Percentiles rank a stretch among this genome's conserved stretches.
Evolutionary conservation across 2,113 vertebrate genomes (phyloP).

Genomic region (Clupea harengus): DNA sequence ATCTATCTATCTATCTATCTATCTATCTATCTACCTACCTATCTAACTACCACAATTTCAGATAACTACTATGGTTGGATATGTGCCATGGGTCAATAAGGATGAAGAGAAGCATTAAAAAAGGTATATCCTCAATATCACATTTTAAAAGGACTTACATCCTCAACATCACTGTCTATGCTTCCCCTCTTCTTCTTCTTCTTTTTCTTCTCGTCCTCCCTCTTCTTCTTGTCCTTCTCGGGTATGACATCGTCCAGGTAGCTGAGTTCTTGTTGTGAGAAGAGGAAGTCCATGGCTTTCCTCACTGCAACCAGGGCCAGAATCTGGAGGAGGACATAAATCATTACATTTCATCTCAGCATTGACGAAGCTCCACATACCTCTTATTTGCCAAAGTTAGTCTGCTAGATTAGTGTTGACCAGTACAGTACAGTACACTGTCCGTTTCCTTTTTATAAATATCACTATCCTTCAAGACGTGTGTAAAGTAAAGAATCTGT

Average conservation of each 20-base stretch:
- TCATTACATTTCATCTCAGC: neutral
- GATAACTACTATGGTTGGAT: neutral
- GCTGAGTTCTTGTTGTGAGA: slow-evolving; percentile 94
- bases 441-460: neutral
- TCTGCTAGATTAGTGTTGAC: neutral
- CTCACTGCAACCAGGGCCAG: slow-evolving; percentile 94
- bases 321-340: slow-evolving; percentile 73
- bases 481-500: neutral
- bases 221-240: slow-evolving; percentile 99
- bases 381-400: no score
- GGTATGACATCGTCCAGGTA: slow-evolving; percentile 97
- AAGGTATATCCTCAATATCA: neutral
- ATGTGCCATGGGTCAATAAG: neutral
- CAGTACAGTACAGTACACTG: neutral
- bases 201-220: slow-evolving; percentile 95
- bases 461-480: no score
- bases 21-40: no score
- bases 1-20: no score
- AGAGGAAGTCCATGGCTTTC: slow-evolving; percentile 95
- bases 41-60: neutral
- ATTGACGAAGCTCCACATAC: neutral
- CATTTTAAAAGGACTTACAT: slow-evolving; percentile 73
- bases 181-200: slow-evolving; percentile 86
- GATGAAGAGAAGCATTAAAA: neutral
- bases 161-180: slow-evolving; percentile 90